Percentiles rank a stretch among this genome's conserved stretches.
Conservation (phyloP, 2,113 vertebrate species). For the Coreoperca whiteheadi region DNA sequence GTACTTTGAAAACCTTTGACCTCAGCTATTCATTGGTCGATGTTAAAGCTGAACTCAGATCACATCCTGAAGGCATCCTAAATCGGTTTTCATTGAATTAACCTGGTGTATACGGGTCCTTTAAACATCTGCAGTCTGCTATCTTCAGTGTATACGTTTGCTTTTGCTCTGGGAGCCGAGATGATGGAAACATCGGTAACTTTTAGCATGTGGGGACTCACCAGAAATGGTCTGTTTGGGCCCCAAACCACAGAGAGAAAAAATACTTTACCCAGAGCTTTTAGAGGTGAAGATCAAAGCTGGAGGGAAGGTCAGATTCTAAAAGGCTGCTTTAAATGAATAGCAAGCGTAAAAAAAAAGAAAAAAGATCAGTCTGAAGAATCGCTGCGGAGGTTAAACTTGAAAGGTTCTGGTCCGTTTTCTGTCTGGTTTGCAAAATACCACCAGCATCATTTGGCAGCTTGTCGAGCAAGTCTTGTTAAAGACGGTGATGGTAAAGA, state of each 20-base stretch:
- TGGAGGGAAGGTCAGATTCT: constrained; percentile 33
- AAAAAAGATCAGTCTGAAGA: constrained; percentile 20
- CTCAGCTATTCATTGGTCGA: neutral
- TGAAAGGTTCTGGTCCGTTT: neutral
- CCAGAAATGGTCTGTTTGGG: constrained; percentile 47
- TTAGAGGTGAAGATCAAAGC: constrained; percentile 68
- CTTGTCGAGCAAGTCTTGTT: neutral
- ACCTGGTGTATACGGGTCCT: constrained; percentile 39
- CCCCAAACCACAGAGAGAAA: constrained; percentile 58
- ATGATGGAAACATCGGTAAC: constrained; percentile 54
- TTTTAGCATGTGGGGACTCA: constrained; percentile 48
- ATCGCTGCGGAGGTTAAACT: neutral
- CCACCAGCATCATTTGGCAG: neutral
- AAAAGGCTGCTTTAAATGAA: constrained; percentile 48
- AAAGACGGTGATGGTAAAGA: neutral
- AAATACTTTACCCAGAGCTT: constrained; percentile 36
- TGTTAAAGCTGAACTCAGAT: constrained; percentile 22
- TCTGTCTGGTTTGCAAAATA: neutral
- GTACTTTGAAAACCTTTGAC: constrained; percentile 62
- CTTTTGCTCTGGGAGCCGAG: constrained; percentile 32
- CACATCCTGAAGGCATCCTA: constrained; percentile 50
- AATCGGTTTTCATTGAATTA: constrained; percentile 65
- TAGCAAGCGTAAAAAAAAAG: constrained; percentile 34
- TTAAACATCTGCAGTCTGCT: constrained; percentile 55
- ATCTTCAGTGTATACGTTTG: constrained; percentile 24